These are phyloP conservation scores for Scolanthus callimorphus DNA, from an alignment of 92 coral and sea anemone species.

Conservation along the genomic window DNA sequence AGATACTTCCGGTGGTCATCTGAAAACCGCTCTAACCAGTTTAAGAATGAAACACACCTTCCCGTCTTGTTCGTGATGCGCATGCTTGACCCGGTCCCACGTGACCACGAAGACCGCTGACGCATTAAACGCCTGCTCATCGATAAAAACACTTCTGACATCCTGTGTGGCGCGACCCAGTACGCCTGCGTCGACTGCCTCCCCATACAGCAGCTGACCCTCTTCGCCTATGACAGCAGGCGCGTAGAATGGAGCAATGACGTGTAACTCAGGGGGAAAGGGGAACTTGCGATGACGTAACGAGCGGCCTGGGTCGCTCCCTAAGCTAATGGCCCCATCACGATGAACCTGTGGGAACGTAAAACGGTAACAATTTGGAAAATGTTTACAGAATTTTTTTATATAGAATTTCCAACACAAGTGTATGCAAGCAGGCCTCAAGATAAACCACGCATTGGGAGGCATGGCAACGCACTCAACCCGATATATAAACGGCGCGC, in stretches of 20 bases:
- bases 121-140: constrained; percentile 57
- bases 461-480: too few species aligned
- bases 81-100: constrained; percentile 67
- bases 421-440: too few species aligned
- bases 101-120: constrained; percentile 74
- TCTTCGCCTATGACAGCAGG: constrained; percentile 25
- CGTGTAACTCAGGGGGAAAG: constrained; percentile 43
- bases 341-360: constrained; percentile 61
- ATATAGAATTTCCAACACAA: too few species aligned
- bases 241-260: constrained; percentile 75
- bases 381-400: too few species aligned
- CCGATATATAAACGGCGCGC: too few species aligned
- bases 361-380: neutral
- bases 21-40: neutral
- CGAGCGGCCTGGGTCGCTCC: constrained; percentile 16
- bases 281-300: constrained; percentile 54
- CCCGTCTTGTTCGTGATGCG: constrained; percentile 21
- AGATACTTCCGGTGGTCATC: too few species aligned
- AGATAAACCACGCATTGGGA: too few species aligned
- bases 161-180: constrained; percentile 60
- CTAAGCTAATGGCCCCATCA: constrained; percentile 77
- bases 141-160: constrained; percentile 56
- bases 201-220: constrained; percentile 59
- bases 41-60: constrained; percentile 58
- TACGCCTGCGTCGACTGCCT: constrained; percentile 39